Evolutionary conservation across 2,113 vertebrate species (phyloP).

Genomic region (Chaetodon trifascialis): DNA sequence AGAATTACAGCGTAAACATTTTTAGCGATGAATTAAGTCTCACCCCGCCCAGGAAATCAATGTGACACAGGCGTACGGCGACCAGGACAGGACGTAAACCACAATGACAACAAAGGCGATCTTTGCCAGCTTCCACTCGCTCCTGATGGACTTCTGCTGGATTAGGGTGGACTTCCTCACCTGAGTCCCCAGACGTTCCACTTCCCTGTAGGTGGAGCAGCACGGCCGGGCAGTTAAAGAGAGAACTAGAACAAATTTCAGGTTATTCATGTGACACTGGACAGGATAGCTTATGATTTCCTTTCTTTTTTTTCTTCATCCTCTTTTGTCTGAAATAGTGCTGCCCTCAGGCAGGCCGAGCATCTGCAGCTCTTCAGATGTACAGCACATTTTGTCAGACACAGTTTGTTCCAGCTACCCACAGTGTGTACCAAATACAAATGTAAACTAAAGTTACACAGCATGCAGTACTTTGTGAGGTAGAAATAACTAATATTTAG

Average conservation of each 20-base stretch:
- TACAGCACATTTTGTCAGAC: background rate
- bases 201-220: slow-evolving; percentile 81
- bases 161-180: slow-evolving; percentile 82
- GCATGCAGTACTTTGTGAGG: background rate
- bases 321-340: background rate
- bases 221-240: background rate
- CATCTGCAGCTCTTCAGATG: background rate
- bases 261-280: background rate
- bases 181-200: slow-evolving; percentile 84
- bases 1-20: background rate
- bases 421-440: background rate
- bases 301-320: too few relatives aligned
- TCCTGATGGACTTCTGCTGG: slow-evolving; percentile 85
- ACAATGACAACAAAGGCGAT: slow-evolving; percentile 91
- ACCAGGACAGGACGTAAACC: slow-evolving; percentile 93
- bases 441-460: background rate
- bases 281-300: background rate
- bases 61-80: slow-evolving; percentile 92
- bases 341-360: background rate
- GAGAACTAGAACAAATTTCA: background rate
- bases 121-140: slow-evolving; percentile 95
- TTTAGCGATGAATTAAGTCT: slow-evolving; percentile 1
- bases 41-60: slow-evolving; percentile 94
- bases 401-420: background rate
- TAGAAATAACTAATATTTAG: background rate